Conservation (phyloP, 2,113 vertebrate genomes). For the Vicugna pacos region DNA sequence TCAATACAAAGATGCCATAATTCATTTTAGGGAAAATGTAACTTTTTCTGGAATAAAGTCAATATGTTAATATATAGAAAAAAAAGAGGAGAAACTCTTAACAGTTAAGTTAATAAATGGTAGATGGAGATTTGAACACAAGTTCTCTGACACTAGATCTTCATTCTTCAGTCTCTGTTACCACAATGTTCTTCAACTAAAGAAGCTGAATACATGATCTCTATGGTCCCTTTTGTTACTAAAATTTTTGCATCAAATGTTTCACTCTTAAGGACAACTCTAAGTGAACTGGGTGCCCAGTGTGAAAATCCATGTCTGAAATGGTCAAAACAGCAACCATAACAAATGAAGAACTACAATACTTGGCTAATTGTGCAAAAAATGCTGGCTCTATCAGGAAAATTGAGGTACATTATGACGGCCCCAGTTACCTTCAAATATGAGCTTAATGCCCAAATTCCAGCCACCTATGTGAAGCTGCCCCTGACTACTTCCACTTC, state of each 20-base stretch:
- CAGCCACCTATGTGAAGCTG: background rate
- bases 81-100: background rate
- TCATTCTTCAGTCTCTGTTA: constrained; percentile 4
- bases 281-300: background rate
- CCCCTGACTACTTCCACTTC: background rate
- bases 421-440: background rate
- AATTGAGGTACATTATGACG: background rate
- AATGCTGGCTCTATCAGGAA: background rate
- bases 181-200: background rate
- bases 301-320: background rate
- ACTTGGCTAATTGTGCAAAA: background rate
- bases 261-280: background rate
- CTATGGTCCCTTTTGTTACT: background rate
- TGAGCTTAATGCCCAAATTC: background rate
- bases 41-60: no score
- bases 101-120: background rate
- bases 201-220: background rate
- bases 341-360: background rate
- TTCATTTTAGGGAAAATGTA: no score
- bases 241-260: background rate
- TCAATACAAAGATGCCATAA: no score
- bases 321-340: background rate
- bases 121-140: background rate
- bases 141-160: background rate
- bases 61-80: no score